Evolutionary conservation across 2,797 vertebrate genomes (phyloP).

Genomic region (Acanthiza pusilla): DNA sequence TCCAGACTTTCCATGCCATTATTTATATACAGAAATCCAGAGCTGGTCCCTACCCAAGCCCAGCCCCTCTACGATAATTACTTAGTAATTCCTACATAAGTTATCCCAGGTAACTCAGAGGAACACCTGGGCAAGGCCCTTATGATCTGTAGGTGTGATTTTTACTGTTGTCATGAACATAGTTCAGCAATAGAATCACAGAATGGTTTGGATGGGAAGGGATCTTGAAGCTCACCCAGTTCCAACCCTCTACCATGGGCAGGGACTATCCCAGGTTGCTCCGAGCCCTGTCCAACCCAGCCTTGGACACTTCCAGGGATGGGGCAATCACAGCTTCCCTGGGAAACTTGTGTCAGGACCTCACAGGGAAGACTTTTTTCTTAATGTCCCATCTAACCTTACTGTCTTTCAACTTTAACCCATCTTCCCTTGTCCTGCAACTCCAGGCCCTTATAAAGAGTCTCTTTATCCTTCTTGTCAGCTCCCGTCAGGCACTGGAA

Average conservation of each 20-base stretch:
- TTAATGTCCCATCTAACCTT: background rate
- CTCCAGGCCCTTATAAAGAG: fast-evolving
- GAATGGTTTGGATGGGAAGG: no score
- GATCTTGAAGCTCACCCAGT: background rate
- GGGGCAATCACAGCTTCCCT: background rate
- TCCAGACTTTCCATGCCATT: background rate
- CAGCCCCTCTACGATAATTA: background rate
- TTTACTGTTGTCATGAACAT: background rate
- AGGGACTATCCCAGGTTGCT: background rate
- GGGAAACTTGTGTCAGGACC: background rate
- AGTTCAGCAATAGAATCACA: background rate
- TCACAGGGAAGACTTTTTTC: background rate
- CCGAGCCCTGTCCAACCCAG: background rate
- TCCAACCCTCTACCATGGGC: background rate
- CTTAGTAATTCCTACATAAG: background rate
- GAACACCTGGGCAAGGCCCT: background rate
- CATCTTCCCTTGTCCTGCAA: fast-evolving
- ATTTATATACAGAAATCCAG: background rate
- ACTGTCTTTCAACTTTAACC: background rate
- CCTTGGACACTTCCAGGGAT: background rate
- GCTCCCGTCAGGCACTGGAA: background rate
- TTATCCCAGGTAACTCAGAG: background rate
- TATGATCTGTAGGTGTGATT: background rate
- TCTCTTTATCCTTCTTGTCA: no score
- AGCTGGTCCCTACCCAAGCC: background rate